phyloP scores from a whole-genome alignment of 2,797 vertebrate genomes.

The Propithecus perrieri region DNA sequence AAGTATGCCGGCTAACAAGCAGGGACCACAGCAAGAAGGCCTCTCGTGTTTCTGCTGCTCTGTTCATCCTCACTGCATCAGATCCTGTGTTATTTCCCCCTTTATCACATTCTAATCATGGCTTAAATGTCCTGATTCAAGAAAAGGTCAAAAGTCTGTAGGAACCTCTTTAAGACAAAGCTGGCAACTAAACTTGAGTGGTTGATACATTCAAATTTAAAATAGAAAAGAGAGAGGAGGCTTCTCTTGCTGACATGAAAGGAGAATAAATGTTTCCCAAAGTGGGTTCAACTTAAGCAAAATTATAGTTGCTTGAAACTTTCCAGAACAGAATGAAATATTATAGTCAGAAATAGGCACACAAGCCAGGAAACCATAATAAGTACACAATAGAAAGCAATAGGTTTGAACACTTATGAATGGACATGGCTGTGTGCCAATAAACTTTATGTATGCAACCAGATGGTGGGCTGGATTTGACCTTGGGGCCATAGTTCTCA shows the following conservation, averaged over 20 bases:
- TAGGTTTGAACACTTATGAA: not conserved
- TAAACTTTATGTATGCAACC: not conserved
- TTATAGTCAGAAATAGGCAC: not conserved
- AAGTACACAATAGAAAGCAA: not conserved
- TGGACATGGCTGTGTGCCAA: not conserved
- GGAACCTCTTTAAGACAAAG: not conserved
- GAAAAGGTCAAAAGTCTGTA: not conserved
- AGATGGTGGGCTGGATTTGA: not conserved
- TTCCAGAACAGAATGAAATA: not conserved
- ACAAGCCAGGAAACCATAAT: not conserved
- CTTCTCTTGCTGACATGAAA: not conserved
- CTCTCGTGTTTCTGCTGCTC: not conserved
- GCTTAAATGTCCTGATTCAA: not conserved
- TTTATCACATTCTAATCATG: not conserved
- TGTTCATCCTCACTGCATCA: not conserved
- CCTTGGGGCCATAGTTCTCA: not conserved
- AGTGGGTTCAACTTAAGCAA: not conserved
- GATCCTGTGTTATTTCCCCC: not conserved
- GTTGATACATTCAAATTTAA: not conserved
- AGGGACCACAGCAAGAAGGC: not conserved
- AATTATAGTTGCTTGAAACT: not conserved
- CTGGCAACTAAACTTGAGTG: not conserved
- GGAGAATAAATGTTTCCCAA: conserved; percentile 22
- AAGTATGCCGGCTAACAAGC: not conserved
- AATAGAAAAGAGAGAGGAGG: not conserved